These are phyloP conservation scores for Sarotherodon lohbergeri DNA, from an alignment of 2,113 vertebrate species.

Conservation along the genomic window DNA sequence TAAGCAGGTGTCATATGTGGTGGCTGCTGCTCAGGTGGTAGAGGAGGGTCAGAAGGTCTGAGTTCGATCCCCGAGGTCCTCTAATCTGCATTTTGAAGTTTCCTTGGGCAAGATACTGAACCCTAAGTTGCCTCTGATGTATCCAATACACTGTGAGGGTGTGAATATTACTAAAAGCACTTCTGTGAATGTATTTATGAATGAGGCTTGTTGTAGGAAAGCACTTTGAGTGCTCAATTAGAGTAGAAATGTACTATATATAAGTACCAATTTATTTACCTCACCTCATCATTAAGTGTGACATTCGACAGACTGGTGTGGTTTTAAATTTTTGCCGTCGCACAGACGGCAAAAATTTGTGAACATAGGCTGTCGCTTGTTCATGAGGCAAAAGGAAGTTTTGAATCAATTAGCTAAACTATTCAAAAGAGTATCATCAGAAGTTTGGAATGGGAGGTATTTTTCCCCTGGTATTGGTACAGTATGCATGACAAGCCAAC, in stretches of 20 bases:
- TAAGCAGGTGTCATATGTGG: neutral
- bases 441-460: neutral
- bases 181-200: neutral
- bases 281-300: neutral
- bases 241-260: neutral
- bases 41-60: neutral
- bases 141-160: neutral
- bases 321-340: neutral
- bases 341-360: neutral
- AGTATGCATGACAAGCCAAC: constrained; percentile 15
- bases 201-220: neutral
- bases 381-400: neutral
- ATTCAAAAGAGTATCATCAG: neutral
- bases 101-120: neutral
- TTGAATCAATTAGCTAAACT: neutral
- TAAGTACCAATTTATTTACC: neutral
- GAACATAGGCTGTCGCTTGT: neutral
- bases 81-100: neutral
- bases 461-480: neutral
- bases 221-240: neutral
- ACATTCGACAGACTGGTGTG: neutral
- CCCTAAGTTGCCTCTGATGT: neutral
- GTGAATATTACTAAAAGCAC: neutral
- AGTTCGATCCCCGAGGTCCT: neutral
- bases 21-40: neutral